Percentiles rank a stretch among this genome's conserved stretches.
Evolutionary conservation across 2,113 vertebrate genomes (phyloP).

Genomic region (Siphamia tubifer): DNA sequence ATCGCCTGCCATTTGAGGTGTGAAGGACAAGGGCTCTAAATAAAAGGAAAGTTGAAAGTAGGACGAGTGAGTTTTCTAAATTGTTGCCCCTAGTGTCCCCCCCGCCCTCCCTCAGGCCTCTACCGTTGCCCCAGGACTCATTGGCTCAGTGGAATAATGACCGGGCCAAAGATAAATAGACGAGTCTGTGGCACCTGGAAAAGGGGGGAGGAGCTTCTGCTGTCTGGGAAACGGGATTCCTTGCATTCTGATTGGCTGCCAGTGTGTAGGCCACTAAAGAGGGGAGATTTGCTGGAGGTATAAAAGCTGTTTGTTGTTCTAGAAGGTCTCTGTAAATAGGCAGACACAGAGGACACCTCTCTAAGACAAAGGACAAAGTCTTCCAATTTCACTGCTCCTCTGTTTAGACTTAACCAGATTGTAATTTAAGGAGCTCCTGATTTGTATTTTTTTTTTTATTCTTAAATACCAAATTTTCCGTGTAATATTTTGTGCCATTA

Average conservation of each 20-base stretch:
- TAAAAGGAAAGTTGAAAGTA: constrained; percentile 51
- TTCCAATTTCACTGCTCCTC: not conserved
- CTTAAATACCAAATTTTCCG: not conserved
- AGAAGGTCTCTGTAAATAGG: constrained; percentile 14
- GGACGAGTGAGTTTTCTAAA: constrained; percentile 45
- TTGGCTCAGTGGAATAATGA: constrained; percentile 63
- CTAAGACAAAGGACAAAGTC: not conserved
- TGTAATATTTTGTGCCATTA: not conserved
- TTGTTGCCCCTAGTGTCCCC: constrained; percentile 32
- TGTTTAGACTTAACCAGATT: not conserved
- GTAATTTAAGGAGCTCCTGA: not conserved
- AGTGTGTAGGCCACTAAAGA: constrained; percentile 37
- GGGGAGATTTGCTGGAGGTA: constrained; percentile 56
- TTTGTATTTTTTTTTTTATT: too few relatives aligned
- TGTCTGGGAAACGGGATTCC: constrained; percentile 68
- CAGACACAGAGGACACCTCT: constrained; percentile 2
- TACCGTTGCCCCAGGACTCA: constrained; percentile 39
- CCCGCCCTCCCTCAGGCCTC: constrained; percentile 24
- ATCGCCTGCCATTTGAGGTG: constrained; percentile 62
- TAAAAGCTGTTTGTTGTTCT: constrained; percentile 65
- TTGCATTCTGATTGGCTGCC: constrained; percentile 69
- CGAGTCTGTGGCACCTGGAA: constrained; percentile 66
- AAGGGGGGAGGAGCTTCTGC: constrained; percentile 54
- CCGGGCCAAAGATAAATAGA: constrained; percentile 69
- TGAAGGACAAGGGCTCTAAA: constrained; percentile 76